Conservation (phyloP, 2,888 invertebrate genomes). For the Enchytraeus crypticus region DNA sequence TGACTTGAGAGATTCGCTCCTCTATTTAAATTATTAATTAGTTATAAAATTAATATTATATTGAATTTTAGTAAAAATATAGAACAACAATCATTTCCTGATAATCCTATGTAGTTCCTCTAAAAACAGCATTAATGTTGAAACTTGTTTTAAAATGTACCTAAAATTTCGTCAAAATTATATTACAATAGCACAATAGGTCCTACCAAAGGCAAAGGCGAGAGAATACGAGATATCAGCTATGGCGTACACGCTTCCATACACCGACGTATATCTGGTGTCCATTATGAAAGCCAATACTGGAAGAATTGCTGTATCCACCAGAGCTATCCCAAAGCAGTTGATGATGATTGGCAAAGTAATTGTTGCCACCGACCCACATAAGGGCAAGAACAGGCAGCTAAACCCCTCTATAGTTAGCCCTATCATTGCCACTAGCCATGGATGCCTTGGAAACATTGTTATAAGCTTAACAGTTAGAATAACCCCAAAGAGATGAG, state of each 20-base stretch:
- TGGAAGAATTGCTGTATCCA: conserved; percentile 92
- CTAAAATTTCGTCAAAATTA: too few species aligned
- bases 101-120: too few species aligned
- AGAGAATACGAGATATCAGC: conserved; percentile 97
- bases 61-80: too few species aligned
- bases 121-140: too few species aligned
- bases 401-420: conserved; percentile 86
- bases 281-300: conserved; percentile 93
- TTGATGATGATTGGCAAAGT: conserved; percentile 95
- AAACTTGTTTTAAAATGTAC: too few species aligned
- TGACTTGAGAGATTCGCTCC: too few species aligned
- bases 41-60: too few species aligned
- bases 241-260: conserved; percentile 94
- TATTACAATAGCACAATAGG: too few species aligned
- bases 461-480: conserved; percentile 88
- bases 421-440: conserved; percentile 89
- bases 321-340: conserved; percentile 95
- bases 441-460: conserved; percentile 88
- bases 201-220: conserved; percentile 97
- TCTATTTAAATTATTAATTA: too few species aligned
- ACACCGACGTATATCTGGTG: conserved; percentile 87
- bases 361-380: conserved; percentile 71
- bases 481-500: conserved; percentile 91
- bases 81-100: too few species aligned
- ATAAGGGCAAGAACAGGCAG: conserved; percentile 89